Percentiles rank a stretch among this genome's conserved stretches.
Evolutionary conservation across 2,888 invertebrate genomes (phyloP).

Genomic region (Chaitophorus viminalis): DNA sequence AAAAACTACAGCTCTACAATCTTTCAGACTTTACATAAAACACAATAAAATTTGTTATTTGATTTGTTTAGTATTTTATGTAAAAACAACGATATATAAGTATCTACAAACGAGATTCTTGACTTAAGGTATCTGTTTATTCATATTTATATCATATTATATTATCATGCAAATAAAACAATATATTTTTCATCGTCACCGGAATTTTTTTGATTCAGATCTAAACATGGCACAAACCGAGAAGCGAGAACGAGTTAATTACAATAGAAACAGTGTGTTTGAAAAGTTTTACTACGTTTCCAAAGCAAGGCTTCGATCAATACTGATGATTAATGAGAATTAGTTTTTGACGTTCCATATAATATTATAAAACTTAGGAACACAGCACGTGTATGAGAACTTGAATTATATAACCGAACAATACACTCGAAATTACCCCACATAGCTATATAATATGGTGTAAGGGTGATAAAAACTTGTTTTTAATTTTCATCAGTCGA

Average conservation of each 20-base stretch:
- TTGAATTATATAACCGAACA: slow-evolving; percentile 35
- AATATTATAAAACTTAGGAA: slow-evolving; percentile 21
- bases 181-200: too few relatives aligned
- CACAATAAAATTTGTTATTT: too few relatives aligned
- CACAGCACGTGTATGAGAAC: neutral
- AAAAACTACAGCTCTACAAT: too few relatives aligned
- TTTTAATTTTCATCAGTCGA: neutral
- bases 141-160: too few relatives aligned
- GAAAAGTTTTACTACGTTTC: slow-evolving; percentile 6
- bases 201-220: too few relatives aligned
- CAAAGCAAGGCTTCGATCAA: slow-evolving; percentile 21
- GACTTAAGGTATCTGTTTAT: too few relatives aligned
- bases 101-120: too few relatives aligned
- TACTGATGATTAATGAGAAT: slow-evolving; percentile 43
- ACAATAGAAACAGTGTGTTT: neutral
- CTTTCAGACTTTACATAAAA: too few relatives aligned
- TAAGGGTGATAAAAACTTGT: neutral
- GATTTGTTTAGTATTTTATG: too few relatives aligned
- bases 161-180: too few relatives aligned
- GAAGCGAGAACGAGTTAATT: neutral
- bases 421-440: neutral
- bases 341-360: slow-evolving; percentile 39
- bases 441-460: neutral
- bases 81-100: too few relatives aligned
- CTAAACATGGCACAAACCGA: neutral